Evolutionary conservation across 2,113 vertebrate species (phyloP).

Genomic region (Brachirus orientalis): DNA sequence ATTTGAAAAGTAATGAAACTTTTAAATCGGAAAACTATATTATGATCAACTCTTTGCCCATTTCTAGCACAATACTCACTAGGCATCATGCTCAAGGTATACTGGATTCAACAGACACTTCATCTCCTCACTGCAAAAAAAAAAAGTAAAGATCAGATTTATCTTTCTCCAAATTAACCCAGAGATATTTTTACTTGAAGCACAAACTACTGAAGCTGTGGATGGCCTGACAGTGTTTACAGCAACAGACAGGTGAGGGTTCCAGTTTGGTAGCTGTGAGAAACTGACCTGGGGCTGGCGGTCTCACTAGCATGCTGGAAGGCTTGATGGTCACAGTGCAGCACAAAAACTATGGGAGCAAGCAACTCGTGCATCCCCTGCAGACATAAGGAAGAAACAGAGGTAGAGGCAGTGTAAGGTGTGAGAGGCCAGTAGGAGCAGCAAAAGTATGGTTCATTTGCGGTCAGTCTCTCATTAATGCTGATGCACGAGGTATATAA

Average conservation of each 20-base stretch:
- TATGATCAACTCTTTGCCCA: neutral
- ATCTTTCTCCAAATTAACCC: neutral
- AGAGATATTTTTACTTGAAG: neutral
- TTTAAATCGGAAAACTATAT: neutral
- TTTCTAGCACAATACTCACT: constrained; percentile 86
- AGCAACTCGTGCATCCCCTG: constrained; percentile 98
- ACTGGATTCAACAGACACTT: constrained; percentile 90
- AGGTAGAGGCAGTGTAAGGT: neutral
- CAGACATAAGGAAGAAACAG: constrained; percentile 24
- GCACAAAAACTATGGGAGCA: constrained; percentile 94
- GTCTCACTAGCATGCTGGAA: constrained; percentile 97
- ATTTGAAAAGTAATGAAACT: neutral
- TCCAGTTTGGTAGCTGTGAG: neutral
- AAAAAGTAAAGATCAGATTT: constrained; percentile 14
- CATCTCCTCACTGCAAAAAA: constrained; percentile 92
- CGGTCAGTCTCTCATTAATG: constrained; percentile 62
- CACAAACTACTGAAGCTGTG: neutral
- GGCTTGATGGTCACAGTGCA: constrained; percentile 98
- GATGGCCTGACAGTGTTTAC: neutral
- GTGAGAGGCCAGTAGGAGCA: constrained; percentile 7
- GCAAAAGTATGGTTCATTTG: constrained; percentile 49
- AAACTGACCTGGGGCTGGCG: constrained; percentile 89
- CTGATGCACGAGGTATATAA: constrained; percentile 75
- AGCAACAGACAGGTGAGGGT: neutral
- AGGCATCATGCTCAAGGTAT: constrained; percentile 96